These are phyloP conservation scores for Bembecia ichneumoniformis DNA, from an alignment of 2,888 invertebrate genomes.

Conservation along the genomic window DNA sequence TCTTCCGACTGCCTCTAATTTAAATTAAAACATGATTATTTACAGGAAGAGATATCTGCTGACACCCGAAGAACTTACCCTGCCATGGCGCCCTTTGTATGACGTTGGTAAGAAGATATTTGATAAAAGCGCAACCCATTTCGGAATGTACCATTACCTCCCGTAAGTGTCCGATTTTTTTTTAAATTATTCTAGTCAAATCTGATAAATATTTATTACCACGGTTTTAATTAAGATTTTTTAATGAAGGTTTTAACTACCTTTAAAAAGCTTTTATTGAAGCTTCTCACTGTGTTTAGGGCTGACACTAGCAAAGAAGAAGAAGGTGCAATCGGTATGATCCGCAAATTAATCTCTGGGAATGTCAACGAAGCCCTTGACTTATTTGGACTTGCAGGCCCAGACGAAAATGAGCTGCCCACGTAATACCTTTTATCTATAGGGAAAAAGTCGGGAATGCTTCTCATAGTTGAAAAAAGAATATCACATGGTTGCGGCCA, in stretches of 20 bases:
- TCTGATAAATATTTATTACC: too few species aligned
- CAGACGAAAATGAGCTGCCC: constrained; percentile 39
- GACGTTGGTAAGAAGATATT: constrained; percentile 75
- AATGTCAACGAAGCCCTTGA: constrained; percentile 43
- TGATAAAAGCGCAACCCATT: constrained; percentile 65
- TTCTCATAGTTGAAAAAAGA: constrained; percentile 6
- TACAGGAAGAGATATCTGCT: constrained; percentile 83
- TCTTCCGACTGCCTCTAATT: too few species aligned
- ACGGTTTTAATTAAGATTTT: too few species aligned
- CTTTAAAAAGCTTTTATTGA: too few species aligned
- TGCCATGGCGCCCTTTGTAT: constrained; percentile 91
- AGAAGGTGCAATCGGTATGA: constrained; percentile 38
- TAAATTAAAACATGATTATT: constrained; percentile 5
- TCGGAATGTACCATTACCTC: constrained; percentile 74
- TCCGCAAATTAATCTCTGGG: constrained; percentile 60
- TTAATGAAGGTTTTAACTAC: too few species aligned
- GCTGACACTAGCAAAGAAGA: constrained; percentile 35
- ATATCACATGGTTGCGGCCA: not conserved
- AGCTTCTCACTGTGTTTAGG: constrained; percentile 33
- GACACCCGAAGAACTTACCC: constrained; percentile 81
- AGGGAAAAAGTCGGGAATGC: constrained; percentile 31
- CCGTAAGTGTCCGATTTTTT: constrained; percentile 44
- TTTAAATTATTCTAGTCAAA: too few species aligned
- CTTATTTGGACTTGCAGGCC: constrained; percentile 41
- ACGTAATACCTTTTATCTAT: constrained; percentile 36